Evolutionary conservation across 2,888 invertebrate species (phyloP), one percentile per base, ranked within the genome.

Genomic region (Fragum fragum): DNA sequence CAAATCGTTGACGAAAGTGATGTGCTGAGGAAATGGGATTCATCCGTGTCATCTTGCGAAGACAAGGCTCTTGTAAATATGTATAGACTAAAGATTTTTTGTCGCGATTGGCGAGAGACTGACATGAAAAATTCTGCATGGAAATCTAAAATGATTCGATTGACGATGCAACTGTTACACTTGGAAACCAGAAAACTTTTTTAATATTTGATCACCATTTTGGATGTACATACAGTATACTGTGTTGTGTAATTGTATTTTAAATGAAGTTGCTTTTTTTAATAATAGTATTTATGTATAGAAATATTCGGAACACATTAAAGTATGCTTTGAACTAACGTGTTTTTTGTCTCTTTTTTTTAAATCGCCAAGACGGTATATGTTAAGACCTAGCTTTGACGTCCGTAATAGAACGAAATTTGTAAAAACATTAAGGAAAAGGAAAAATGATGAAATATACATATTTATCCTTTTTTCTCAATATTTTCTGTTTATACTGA

Each of bases 61-160:
- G 26, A 52, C 21, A 5, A 39, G 6, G 42, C 21, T 39, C 16
- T 73, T 18, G 26, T 73, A 28, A 32, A 52, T 14, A 36, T 74
- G 53, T 74, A 66, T 32, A 63, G 32, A 74, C 52, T 74, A 28
- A 74, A 74, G 42, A 74, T 74, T 9, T 66, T 42, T 26, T 66
- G 66, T 74, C 66, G 66, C 14, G 61, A 73, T 18, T 73, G 61
- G 59, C 14, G 73, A 14, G 39, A 73, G 42, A 61, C 61, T 9
- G 59, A 73, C 59, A 73, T 73, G 73, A 73, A 59, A 32, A 18
- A 59, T 1, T 9, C 5, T 18, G 61, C 9, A 6, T 73, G 73
- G 73, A 73, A 61, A 73, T 23, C 61, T 1, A 59, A 61, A 61
- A 42, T 73, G 59, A 28, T 23, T 36, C 16, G 61, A 73, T 18